A percentile compares a stretch with the other conserved stretches of the same genome.
phyloP scores from a whole-genome alignment of 2,113 vertebrate genomes.

The Psophia crepitans region DNA sequence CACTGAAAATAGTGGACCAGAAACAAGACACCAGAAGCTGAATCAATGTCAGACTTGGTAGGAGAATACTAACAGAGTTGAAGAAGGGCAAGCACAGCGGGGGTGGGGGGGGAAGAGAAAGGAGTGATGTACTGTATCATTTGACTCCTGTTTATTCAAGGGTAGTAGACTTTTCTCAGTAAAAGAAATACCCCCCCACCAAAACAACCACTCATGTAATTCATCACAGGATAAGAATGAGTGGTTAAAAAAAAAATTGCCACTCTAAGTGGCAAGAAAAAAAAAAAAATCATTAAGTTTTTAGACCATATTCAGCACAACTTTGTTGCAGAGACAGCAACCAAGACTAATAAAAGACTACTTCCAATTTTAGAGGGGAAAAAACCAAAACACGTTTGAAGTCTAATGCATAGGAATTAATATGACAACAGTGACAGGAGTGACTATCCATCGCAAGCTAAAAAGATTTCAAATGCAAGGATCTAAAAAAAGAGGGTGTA shows the following conservation, averaged over 20 bases:
- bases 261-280: neutral
- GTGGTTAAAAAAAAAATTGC: neutral
- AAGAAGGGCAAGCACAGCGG: neutral
- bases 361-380: neutral
- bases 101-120: neutral
- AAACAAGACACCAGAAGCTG: neutral
- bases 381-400: neutral
- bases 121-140: neutral
- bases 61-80: neutral
- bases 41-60: neutral
- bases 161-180: neutral
- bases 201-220: neutral
- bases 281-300: neutral
- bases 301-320: neutral
- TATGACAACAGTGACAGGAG: neutral
- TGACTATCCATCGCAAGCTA: neutral
- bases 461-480: neutral
- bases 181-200: neutral
- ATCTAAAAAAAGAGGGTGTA: neutral
- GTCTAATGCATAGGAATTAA: neutral
- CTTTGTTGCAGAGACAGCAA: neutral
- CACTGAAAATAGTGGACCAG: neutral
- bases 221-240: neutral
- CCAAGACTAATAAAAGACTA: neutral
- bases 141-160: neutral